Evolutionary conservation across 2,888 invertebrate species (phyloP), one percentile per base, ranked within the genome.

Genomic region (Oscheius myriophilus): DNA sequence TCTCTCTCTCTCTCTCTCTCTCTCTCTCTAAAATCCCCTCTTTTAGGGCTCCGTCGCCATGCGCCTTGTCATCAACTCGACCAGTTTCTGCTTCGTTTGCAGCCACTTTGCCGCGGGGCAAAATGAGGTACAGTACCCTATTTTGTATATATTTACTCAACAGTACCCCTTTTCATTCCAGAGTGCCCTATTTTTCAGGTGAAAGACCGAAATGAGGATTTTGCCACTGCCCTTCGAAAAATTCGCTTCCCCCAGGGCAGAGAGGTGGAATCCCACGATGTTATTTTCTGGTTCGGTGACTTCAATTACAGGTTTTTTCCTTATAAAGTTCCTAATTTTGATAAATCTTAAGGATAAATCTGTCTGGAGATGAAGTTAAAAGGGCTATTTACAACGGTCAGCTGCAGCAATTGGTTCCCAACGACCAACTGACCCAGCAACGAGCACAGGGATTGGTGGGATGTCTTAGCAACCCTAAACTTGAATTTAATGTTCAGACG

Each of bases 101-200:
- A 95, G 96, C 42, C 98, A 98, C 89, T 96, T 99, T 89, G 96
- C 98, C 70, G 98, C 98, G 59, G 98, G 98, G 0, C 98, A 98
- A 87, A 93, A 94, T 1, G 96, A 98, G 89, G 92, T 95, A 16
- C 25, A 43, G 33, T 33, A 49, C 7, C 9, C 25, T 12, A 23
- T 9, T 33, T n/a, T n/a, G n/a, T n/a, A n/a, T n/a, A n/a, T n/a
- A n/a, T n/a, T n/a, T n/a, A 21, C 26, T 3, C 7, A 6, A 53
- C 4, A 53, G 7, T 33, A 55, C 39, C 16, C 0, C 25, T 25
- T 55, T 12, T 6, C 16, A 16, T 39, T 14, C n/a, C n/a, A n/a
- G 18, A 58, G 2, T 12, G 49, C 3, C 49, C 21, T 49, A 49
- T 21, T 6, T 25, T 65, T 25, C 42, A 74, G 72, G 68, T 80